Evolutionary conservation across 2,113 vertebrate genomes (phyloP).

Genomic region (Mus pahari): DNA sequence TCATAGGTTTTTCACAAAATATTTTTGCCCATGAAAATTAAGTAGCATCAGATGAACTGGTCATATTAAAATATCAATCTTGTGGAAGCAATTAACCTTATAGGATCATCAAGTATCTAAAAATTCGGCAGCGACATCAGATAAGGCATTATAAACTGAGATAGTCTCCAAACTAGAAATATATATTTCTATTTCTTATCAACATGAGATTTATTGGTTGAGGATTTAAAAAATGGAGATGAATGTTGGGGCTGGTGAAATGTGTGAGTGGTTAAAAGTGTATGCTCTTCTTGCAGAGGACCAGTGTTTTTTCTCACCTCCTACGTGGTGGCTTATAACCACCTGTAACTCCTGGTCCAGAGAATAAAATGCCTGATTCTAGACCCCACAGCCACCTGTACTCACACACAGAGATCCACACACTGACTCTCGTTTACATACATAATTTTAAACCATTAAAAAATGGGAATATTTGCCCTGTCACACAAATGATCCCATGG

Average conservation of each 20-base stretch:
- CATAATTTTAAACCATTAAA: not conserved
- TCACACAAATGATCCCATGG: not conserved
- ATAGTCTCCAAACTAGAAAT: not conserved
- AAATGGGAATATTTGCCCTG: not conserved
- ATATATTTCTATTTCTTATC: not conserved
- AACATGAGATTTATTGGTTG: not conserved
- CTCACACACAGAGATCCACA: not conserved
- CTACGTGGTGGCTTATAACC: not conserved
- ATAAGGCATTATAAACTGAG: not conserved
- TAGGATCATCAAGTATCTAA: not conserved
- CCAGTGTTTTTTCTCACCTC: not conserved
- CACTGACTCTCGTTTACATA: not conserved
- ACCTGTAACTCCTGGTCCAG: not conserved
- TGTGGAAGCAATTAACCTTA: not conserved
- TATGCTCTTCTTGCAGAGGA: too few species aligned
- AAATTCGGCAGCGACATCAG: not conserved
- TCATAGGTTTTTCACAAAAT: not conserved
- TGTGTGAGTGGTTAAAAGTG: too few species aligned
- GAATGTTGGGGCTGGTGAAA: not conserved
- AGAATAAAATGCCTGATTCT: not conserved
- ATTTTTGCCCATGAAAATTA: slow-evolving; percentile 7
- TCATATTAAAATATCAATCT: not conserved
- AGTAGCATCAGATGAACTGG: not conserved
- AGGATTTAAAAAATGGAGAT: not conserved
- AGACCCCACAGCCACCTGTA: not conserved